These are phyloP conservation scores for Chaetura pelagica DNA, from an alignment of 2,113 vertebrate species.

Conservation along the genomic window DNA sequence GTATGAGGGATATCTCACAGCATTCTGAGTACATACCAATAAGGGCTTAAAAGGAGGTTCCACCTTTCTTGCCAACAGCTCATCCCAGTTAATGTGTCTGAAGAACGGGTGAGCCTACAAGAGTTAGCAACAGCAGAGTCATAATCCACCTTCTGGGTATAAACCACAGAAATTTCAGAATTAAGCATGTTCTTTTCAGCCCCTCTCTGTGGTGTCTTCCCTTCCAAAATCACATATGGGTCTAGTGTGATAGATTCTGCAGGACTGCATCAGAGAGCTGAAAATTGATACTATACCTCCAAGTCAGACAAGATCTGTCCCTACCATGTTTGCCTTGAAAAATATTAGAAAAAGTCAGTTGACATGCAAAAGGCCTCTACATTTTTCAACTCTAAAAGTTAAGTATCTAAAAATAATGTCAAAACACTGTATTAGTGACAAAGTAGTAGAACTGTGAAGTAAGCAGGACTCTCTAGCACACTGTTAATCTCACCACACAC, in stretches of 20 bases:
- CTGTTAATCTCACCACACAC: neutral
- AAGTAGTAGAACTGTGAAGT: neutral
- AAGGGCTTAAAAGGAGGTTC: slow-evolving; percentile 97
- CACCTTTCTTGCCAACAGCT: slow-evolving; percentile 94
- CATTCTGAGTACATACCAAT: slow-evolving; percentile 81
- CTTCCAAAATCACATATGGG: neutral
- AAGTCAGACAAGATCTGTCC: neutral
- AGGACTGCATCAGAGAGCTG: neutral
- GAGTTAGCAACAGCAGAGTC: neutral
- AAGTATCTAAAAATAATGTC: neutral
- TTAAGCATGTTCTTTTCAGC: neutral
- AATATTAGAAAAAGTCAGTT: neutral
- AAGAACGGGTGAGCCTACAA: slow-evolving; percentile 92
- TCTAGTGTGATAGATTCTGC: neutral
- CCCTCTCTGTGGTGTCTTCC: neutral
- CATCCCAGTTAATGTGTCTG: slow-evolving; percentile 96
- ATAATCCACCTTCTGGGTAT: neutral
- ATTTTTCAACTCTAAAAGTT: neutral
- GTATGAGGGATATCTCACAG: neutral
- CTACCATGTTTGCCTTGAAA: neutral
- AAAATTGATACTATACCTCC: neutral
- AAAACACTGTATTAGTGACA: neutral
- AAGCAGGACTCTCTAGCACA: neutral
- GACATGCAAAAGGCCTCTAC: neutral
- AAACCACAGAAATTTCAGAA: neutral